A percentile compares a stretch with the other conserved stretches of the same genome.
These are phyloP conservation scores for Alexandromys oeconomus DNA, from an alignment of 2,797 vertebrate species.

Conservation along the genomic window DNA sequence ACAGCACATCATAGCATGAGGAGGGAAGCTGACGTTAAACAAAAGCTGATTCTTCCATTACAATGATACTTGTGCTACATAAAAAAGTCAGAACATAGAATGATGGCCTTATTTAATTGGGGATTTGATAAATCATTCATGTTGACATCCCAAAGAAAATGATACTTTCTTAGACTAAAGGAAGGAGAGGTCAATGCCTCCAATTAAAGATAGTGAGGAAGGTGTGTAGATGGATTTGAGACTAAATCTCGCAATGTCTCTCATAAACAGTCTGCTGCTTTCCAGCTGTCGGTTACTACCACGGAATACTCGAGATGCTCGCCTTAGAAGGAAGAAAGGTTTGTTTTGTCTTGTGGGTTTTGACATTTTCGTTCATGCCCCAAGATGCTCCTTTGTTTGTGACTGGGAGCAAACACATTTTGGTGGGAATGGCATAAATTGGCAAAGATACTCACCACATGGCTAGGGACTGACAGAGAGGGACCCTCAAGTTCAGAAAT, in stretches of 20 bases:
- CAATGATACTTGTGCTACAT: not conserved
- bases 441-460: not conserved
- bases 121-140: not conserved
- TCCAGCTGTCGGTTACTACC: not conserved
- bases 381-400: not conserved
- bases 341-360: not conserved
- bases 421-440: too few relatives aligned
- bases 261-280: not conserved
- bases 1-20: not conserved
- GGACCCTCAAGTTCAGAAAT: not conserved
- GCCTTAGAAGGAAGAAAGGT: not conserved
- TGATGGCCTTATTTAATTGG: not conserved
- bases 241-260: not conserved
- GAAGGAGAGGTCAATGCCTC: not conserved
- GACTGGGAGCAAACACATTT: not conserved
- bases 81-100: not conserved
- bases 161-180: not conserved
- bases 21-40: not conserved
- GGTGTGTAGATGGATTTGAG: not conserved
- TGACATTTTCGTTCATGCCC: not conserved
- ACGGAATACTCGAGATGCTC: not conserved
- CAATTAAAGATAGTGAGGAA: not conserved
- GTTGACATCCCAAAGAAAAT: not conserved
- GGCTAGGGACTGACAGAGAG: not conserved
- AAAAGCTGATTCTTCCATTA: slow-evolving; percentile 4